A percentile compares a stretch with the other conserved stretches of the same genome.
Conservation (phyloP, 1,140 invertebrate genomes). For the Drosophila nikananu region DNA sequence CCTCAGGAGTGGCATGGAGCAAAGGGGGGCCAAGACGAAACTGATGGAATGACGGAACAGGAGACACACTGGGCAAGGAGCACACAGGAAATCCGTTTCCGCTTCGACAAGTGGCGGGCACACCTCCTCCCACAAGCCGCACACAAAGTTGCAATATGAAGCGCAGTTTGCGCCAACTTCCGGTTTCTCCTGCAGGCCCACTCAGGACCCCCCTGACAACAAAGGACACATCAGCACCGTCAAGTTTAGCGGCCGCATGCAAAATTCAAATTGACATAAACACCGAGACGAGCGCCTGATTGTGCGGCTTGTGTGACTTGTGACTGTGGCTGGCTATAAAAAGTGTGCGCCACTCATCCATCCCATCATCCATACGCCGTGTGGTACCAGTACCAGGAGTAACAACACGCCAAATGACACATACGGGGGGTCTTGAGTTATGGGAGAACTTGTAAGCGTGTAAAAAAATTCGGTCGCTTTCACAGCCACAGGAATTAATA, state of each 20-base stretch:
- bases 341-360: conserved; percentile 65
- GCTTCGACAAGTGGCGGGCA: conserved; percentile 62
- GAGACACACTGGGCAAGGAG: conserved; percentile 70
- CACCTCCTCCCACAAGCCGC: conserved; percentile 11
- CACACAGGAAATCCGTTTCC: conserved; percentile 79
- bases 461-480: not conserved
- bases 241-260: conserved; percentile 56
- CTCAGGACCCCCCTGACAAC: conserved; percentile 12
- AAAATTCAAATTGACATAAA: conserved; percentile 78
- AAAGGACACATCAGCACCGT: conserved; percentile 35
- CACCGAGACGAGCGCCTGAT: conserved; percentile 67
- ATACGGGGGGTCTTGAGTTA: conserved; percentile 20
- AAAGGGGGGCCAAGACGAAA: not conserved
- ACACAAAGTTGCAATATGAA: conserved; percentile 72
- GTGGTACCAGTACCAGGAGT: conserved; percentile 57
- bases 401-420: conserved; percentile 53
- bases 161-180: conserved; percentile 72
- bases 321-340: conserved; percentile 77
- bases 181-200: conserved; percentile 25
- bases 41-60: conserved; percentile 73
- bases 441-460: not conserved
- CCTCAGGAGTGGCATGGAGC: not conserved
- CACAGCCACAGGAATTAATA: not conserved
- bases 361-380: conserved; percentile 57
- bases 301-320: conserved; percentile 77